Percentiles rank a stretch among this genome's conserved stretches.
phyloP scores from a whole-genome alignment of 2,113 vertebrate species.

The Megaptera novaeangliae region DNA sequence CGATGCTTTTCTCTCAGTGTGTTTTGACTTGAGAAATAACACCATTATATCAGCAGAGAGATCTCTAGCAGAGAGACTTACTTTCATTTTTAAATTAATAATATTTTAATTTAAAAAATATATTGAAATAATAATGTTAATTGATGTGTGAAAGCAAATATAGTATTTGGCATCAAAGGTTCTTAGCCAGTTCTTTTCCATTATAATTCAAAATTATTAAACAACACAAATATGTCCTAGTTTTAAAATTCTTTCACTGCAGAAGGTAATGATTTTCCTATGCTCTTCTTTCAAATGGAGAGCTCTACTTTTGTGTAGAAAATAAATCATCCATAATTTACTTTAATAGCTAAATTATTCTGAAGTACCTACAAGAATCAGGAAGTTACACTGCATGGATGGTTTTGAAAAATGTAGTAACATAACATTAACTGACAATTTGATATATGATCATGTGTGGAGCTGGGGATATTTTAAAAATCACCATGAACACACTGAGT shows the following conservation, averaged over 20 bases:
- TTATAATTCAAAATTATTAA: not conserved
- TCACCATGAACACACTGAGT: not conserved
- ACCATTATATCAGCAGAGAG: not conserved
- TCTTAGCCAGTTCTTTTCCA: not conserved
- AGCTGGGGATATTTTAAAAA: not conserved
- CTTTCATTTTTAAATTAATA: not conserved
- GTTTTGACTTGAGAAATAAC: not conserved
- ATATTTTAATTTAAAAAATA: not conserved
- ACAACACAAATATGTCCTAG: not conserved
- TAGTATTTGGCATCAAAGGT: not conserved
- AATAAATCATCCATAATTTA: constrained; percentile 57
- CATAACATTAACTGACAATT: constrained; percentile 48
- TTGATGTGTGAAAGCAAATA: not conserved
- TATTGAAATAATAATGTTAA: not conserved
- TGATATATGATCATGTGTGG: constrained; percentile 29
- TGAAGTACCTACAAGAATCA: constrained; percentile 34
- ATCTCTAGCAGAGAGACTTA: not conserved
- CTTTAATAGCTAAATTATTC: constrained; percentile 38
- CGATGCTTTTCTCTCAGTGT: not conserved
- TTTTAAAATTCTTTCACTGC: not conserved
- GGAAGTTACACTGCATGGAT: constrained; percentile 16
- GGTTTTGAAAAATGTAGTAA: constrained; percentile 51
- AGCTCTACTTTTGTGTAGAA: constrained; percentile 7
- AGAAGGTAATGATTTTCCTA: not conserved
- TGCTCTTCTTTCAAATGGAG: not conserved